Evolutionary conservation across 2,797 vertebrate species (phyloP).

Genomic region (Sebastes baramenuke): DNA sequence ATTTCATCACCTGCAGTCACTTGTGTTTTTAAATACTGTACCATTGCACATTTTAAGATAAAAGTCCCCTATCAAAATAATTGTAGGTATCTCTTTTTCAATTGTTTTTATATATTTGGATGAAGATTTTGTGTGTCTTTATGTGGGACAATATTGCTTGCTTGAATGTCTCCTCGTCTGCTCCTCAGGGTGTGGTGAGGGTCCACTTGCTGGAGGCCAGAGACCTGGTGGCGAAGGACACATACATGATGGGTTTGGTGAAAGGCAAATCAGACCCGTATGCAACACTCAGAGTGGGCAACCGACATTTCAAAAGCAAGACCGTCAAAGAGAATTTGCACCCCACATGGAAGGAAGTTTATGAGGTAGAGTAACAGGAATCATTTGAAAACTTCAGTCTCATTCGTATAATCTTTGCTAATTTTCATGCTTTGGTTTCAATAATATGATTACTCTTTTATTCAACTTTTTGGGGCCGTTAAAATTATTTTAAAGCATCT

Average conservation of each 20-base stretch:
- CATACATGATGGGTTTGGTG: conserved; percentile 88
- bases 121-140: not conserved
- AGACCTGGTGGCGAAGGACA: conserved; percentile 91
- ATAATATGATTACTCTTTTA: not conserved
- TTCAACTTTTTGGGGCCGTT: not conserved
- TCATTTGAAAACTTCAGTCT: not conserved
- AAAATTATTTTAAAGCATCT: not conserved
- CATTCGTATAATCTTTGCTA: not conserved
- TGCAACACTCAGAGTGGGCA: conserved; percentile 86
- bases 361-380: conserved; percentile 83
- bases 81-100: not conserved
- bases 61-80: not conserved
- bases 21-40: not conserved
- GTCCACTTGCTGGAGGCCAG: conserved; percentile 89
- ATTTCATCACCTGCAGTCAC: not conserved
- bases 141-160: not conserved
- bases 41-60: not conserved
- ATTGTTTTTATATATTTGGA: not conserved
- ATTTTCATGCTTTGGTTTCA: not conserved
- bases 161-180: not conserved
- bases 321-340: conserved; percentile 88
- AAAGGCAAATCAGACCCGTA: conserved; percentile 96
- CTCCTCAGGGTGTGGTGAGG: conserved; percentile 89
- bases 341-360: conserved; percentile 92
- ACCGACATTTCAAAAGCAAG: conserved; percentile 84